Evolutionary conservation across 2,888 invertebrate species (phyloP).

Genomic region (Oeneis ivallda): DNA sequence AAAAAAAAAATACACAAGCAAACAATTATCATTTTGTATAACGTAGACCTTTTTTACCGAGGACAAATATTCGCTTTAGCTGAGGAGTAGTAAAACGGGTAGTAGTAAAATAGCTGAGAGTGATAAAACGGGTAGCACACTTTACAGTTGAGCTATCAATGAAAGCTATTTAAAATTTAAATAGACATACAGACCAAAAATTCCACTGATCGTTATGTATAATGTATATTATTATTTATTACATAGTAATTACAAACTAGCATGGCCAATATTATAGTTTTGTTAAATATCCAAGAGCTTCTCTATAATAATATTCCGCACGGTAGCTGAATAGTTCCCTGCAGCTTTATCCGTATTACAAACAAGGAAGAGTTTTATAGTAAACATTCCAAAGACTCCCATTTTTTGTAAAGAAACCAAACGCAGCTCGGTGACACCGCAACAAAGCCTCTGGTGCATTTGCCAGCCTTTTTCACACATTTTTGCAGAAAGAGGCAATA

Average conservation of each 20-base stretch:
- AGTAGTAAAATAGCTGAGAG: no score
- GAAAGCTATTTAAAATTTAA: no score
- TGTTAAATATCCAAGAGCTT: not conserved
- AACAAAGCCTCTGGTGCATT: conserved; percentile 9
- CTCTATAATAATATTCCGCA: not conserved
- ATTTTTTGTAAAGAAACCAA: conserved; percentile 10
- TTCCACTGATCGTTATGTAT: no score
- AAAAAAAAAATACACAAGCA: no score
- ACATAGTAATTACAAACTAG: no score
- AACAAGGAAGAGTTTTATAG: not conserved
- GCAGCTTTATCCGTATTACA: not conserved
- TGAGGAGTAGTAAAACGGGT: no score
- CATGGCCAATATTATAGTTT: not conserved
- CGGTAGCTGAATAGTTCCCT: not conserved
- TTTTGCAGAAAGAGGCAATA: conserved; percentile 18
- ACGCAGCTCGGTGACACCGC: not conserved
- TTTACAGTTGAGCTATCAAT: no score
- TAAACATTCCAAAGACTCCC: conserved; percentile 9
- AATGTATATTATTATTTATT: not conserved
- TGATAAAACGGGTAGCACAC: no score
- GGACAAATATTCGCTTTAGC: no score
- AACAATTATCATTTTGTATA: no score
- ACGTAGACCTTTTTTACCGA: no score
- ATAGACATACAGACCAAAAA: no score
- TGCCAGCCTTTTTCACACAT: conserved; percentile 11